These are phyloP conservation scores for Orchesella cincta DNA, from an alignment of 1,140 invertebrate species.

Conservation along the genomic window DNA sequence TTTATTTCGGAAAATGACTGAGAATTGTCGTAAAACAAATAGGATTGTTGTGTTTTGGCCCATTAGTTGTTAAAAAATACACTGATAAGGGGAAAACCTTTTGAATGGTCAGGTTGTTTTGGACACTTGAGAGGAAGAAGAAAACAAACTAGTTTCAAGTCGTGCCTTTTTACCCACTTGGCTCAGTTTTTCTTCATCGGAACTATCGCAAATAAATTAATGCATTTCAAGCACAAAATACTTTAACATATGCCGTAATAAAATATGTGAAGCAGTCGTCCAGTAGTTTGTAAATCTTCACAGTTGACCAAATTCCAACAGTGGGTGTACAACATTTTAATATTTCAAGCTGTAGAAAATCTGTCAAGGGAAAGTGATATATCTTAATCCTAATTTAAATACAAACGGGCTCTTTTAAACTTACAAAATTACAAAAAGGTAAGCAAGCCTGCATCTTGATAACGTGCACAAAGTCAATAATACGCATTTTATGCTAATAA, in stretches of 20 bases:
- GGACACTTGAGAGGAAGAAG: background rate
- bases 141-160: background rate
- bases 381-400: background rate
- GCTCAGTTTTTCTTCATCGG: background rate
- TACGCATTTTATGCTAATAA: background rate
- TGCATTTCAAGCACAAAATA: background rate
- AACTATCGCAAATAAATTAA: background rate
- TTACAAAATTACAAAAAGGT: background rate
- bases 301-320: no score
- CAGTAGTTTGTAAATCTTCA: no score
- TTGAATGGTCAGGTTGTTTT: background rate
- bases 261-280: background rate
- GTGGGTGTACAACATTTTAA: background rate
- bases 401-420: background rate
- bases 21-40: slow-evolving; percentile 12
- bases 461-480: background rate
- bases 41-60: background rate
- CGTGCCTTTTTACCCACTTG: background rate
- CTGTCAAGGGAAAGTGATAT: background rate
- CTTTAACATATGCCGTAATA: background rate
- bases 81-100: background rate
- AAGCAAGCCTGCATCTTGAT: background rate
- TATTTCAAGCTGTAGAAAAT: background rate
- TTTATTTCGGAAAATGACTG: background rate
- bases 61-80: background rate